A percentile compares a stretch with the other conserved stretches of the same genome.
These are phyloP conservation scores for Platyura marginata DNA, from an alignment of 1,140 invertebrate genomes.

Conservation along the genomic window DNA sequence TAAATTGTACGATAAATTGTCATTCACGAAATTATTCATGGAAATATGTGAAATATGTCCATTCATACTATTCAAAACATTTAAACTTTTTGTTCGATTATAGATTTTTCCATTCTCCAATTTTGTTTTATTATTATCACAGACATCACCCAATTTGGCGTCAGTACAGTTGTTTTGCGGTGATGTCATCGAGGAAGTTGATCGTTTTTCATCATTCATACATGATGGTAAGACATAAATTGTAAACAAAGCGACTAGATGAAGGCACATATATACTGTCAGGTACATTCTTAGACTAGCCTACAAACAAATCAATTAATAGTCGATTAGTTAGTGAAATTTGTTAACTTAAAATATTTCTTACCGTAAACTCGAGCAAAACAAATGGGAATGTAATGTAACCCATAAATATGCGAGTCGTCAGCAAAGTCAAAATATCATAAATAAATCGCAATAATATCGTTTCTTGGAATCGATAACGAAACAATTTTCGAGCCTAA, in stretches of 20 bases:
- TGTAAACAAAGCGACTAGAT: slow-evolving; percentile 32
- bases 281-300: slow-evolving; percentile 40
- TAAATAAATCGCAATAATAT: slow-evolving; percentile 43
- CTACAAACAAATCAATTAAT: slow-evolving; percentile 13
- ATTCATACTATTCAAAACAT: slow-evolving; percentile 3
- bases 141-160: background rate
- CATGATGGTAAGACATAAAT: slow-evolving; percentile 30
- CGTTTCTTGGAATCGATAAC: slow-evolving; percentile 26
- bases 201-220: slow-evolving; percentile 15
- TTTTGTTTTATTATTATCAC: background rate
- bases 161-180: background rate
- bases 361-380: slow-evolving; percentile 56
- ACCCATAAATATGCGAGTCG: slow-evolving; percentile 63
- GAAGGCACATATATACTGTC: slow-evolving; percentile 43
- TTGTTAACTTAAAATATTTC: too few species aligned
- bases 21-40: background rate
- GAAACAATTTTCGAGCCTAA: slow-evolving; percentile 56
- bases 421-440: slow-evolving; percentile 54
- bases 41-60: background rate
- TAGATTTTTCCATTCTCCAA: background rate
- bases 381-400: slow-evolving; percentile 82
- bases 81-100: background rate
- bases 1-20: slow-evolving; percentile 15
- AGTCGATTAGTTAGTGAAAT: too few species aligned
- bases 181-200: background rate